Conservation (phyloP, 2,113 vertebrate genomes). For the Ophthalmolycus amberensis region DNA sequence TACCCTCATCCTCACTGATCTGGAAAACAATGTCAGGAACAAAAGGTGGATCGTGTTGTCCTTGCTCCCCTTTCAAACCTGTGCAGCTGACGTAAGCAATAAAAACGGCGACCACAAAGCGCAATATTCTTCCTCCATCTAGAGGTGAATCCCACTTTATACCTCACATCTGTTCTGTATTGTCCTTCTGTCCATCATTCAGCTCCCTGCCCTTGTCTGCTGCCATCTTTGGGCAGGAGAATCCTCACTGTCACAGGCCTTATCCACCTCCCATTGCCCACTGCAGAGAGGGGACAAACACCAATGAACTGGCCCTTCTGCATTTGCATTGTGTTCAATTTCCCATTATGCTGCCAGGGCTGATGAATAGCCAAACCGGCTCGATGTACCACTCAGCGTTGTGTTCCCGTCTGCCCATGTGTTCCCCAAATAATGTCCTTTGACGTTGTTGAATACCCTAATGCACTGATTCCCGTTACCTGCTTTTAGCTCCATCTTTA, state of each 20-base stretch:
- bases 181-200: slow-evolving; percentile 44
- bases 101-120: not conserved
- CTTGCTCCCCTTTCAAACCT: slow-evolving; percentile 54
- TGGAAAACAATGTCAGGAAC: slow-evolving; percentile 63
- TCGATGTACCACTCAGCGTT: slow-evolving; percentile 33
- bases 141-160: slow-evolving; percentile 37
- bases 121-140: slow-evolving; percentile 2
- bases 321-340: slow-evolving; percentile 70
- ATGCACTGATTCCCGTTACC: not conserved
- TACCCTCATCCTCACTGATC: slow-evolving; percentile 59
- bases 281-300: slow-evolving; percentile 30
- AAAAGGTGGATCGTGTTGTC: slow-evolving; percentile 49
- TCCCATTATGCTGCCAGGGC: slow-evolving; percentile 61
- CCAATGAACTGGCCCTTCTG: slow-evolving; percentile 67
- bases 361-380: slow-evolving; percentile 64
- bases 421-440: slow-evolving; percentile 24
- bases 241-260: slow-evolving; percentile 41
- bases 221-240: slow-evolving; percentile 45
- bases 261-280: slow-evolving; percentile 40
- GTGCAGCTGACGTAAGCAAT: not conserved
- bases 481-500: not conserved
- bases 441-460: not conserved
- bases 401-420: slow-evolving; percentile 34
- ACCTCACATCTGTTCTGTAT: slow-evolving; percentile 43
- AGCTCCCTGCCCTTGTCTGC: slow-evolving; percentile 29